Conservation (phyloP, 2,113 vertebrate species). For the Pluvialis apricaria region DNA sequence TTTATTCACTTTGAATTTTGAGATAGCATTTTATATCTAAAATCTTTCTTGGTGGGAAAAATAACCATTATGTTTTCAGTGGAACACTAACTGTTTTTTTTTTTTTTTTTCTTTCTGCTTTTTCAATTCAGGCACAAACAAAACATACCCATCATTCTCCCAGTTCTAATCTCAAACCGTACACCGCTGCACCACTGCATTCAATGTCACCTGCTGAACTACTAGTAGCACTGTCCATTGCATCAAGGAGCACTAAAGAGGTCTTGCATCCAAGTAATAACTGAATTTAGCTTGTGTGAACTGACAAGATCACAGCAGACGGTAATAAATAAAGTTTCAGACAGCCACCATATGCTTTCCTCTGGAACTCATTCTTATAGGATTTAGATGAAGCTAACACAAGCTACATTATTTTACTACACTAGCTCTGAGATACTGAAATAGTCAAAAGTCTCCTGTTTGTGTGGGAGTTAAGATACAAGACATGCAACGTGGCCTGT, state of each 20-base stretch:
- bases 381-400: neutral
- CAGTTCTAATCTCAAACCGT: neutral
- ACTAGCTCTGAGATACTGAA: neutral
- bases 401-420: neutral
- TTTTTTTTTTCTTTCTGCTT: neutral
- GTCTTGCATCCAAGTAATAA: neutral
- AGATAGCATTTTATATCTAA: neutral
- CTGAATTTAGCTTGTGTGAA: rapidly evolving
- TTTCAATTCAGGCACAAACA: neutral
- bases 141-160: neutral
- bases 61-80: neutral
- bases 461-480: neutral
- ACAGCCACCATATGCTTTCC: neutral
- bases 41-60: neutral
- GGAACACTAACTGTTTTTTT: neutral
- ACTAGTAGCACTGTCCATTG: neutral
- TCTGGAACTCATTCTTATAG: neutral
- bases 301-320: neutral
- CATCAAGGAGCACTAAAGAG: neutral
- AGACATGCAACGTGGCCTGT: rapidly evolving
- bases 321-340: neutral
- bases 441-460: neutral
- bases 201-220: neutral
- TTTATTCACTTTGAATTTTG: neutral
- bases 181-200: neutral